Evolutionary conservation across 2,797 vertebrate genomes (phyloP), one percentile per base, ranked within the genome.

Genomic region (Etheostoma nigrum): DNA sequence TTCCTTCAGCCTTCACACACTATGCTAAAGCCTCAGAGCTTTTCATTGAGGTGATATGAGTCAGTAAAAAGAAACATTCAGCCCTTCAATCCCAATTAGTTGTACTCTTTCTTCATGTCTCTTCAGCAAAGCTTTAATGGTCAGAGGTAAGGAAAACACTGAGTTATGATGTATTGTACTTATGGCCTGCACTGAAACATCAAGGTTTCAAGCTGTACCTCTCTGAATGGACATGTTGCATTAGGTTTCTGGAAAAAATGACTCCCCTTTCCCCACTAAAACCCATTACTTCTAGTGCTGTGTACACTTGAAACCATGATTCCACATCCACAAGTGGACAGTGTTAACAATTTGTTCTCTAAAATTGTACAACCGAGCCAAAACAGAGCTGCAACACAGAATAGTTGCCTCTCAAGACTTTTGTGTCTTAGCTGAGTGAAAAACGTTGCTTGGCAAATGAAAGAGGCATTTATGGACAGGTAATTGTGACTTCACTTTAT

Each of bases 221-320:
- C 27, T 75, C 48, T 33, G 36, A 54, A 60, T 58, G 25, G 45
- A 48, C 11, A 72, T 4, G 59, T 27, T 62, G n/a, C 61, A 63
- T 66, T 69, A 27, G 44, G 7, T 61, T 30, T 44, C 49, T 25
- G 10, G 23, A 52, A 59, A 45, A 51, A 58, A 75, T 2, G 12
- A 14, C 11, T n/a, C 36, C 27, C 44, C 21, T 58, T 76, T 58
- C 44, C 18, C 36, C 23, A 60, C 44, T 72, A 63, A 54, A 65
- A 78, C 6, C 44, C 3, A 69, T 80, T 73, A 72, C 19, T 69
- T 67, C 33, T 66, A 33, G 36, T 79, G 54, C 54, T 71, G 21
- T 59, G 65, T 40, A 42, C 51, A 55, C 57, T 70, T 78, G n/a
- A 69, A 83, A 54, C 33, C 53, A 66, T 66, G 53, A 60, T 16